phyloP scores from a whole-genome alignment of 2,888 invertebrate genomes.

The Mythimna impura region DNA sequence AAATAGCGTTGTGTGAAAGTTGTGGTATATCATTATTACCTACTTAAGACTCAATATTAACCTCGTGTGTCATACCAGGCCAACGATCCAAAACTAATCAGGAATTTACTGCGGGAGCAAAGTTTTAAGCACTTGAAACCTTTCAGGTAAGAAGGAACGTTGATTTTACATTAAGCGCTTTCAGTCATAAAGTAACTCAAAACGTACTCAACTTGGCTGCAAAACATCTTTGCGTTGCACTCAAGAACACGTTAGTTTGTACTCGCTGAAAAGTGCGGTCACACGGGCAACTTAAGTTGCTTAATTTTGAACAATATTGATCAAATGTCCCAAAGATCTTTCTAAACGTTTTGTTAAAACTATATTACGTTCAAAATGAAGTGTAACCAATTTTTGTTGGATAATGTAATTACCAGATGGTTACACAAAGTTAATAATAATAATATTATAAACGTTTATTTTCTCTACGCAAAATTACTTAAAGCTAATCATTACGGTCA shows the following conservation, averaged over 20 bases:
- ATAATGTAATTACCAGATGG: no score
- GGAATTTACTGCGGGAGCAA: slow-evolving; percentile 2
- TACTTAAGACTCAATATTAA: neutral
- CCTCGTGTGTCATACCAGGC: neutral
- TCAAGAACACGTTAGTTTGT: slow-evolving; percentile 28
- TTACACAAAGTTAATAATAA: no score
- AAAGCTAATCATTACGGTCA: no score
- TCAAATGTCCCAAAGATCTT: no score
- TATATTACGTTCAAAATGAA: no score
- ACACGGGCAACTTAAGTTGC: slow-evolving; percentile 14
- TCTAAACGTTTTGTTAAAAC: no score
- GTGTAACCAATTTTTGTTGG: no score
- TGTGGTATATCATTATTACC: no score
- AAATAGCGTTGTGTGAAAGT: no score
- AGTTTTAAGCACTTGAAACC: slow-evolving; percentile 25
- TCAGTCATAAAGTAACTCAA: slow-evolving; percentile 23
- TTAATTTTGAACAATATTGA: no score
- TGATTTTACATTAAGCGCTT: slow-evolving; percentile 30
- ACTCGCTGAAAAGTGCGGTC: slow-evolving; percentile 17
- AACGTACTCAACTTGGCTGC: slow-evolving; percentile 34
- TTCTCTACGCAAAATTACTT: no score
- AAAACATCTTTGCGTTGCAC: slow-evolving; percentile 58
- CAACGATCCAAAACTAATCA: slow-evolving; percentile 9
- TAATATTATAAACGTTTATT: no score
- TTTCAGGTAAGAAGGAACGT: neutral